Conservation (phyloP, 2,797 vertebrate genomes). For the Aplochiton taeniatus region DNA sequence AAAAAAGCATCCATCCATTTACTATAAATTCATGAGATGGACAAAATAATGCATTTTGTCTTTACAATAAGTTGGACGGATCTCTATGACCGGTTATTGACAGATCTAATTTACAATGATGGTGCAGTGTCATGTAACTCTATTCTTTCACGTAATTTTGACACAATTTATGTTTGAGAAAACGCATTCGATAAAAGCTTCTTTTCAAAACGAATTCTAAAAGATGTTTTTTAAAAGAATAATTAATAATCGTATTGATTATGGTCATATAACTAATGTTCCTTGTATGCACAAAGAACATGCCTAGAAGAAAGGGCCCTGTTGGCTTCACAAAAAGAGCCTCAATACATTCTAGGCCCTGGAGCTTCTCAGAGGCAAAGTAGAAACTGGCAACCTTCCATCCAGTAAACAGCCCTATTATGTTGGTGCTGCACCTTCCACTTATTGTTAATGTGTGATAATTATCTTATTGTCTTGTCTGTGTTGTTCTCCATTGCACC, state of each 20-base stretch:
- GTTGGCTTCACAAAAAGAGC: slow-evolving; percentile 62
- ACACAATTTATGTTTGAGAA: too few species aligned
- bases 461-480: slow-evolving; percentile 74
- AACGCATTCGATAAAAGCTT: too few species aligned
- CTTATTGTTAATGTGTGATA: slow-evolving; percentile 72
- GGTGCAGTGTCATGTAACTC: too few species aligned
- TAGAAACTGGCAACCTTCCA: slow-evolving; percentile 67
- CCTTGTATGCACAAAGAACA: too few species aligned
- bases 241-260: neutral
- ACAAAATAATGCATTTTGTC: too few species aligned
- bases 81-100: too few species aligned
- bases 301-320: slow-evolving; percentile 37
- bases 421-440: slow-evolving; percentile 62
- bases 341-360: slow-evolving; percentile 62
- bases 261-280: too few species aligned
- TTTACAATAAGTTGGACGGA: too few species aligned
- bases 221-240: neutral
- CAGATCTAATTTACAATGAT: too few species aligned
- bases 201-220: too few species aligned
- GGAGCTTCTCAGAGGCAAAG: slow-evolving; percentile 50
- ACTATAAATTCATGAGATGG: too few species aligned
- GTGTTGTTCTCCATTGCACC: slow-evolving; percentile 51
- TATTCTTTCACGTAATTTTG: too few species aligned
- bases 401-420: slow-evolving; percentile 70
- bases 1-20: neutral